Evolutionary conservation across 2,888 invertebrate species (phyloP).

Genomic region (Pristionchus mayeri): DNA sequence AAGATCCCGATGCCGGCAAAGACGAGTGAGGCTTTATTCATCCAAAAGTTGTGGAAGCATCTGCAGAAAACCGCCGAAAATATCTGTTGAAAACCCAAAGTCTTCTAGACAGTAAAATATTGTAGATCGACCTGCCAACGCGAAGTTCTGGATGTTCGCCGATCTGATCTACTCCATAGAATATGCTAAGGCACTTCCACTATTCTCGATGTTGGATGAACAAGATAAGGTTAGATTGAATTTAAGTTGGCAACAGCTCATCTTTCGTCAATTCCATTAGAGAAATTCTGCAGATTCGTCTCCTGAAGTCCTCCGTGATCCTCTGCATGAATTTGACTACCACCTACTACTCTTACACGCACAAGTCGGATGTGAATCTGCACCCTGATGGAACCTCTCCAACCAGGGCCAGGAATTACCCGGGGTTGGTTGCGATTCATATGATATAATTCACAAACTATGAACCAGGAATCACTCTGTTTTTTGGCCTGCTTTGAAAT

Average conservation of each 20-base stretch:
- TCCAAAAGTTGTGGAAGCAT: too few species aligned
- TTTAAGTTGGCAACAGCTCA: too few species aligned
- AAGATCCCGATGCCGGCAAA: neutral
- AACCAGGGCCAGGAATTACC: constrained; percentile 5
- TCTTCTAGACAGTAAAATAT: neutral
- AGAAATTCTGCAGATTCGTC: constrained; percentile 19
- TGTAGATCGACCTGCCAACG: constrained; percentile 1
- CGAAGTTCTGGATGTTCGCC: constrained; percentile 31
- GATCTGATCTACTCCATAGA: constrained; percentile 37
- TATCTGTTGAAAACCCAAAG: neutral
- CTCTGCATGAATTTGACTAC: constrained; percentile 45
- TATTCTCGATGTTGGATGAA: constrained; percentile 28
- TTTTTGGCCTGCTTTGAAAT: too few species aligned
- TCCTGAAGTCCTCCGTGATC: constrained; percentile 5
- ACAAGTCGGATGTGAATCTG: constrained; percentile 33
- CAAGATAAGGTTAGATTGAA: constrained; percentile 1
- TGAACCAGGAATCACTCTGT: too few species aligned
- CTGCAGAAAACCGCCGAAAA: neutral
- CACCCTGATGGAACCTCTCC: constrained; percentile 39
- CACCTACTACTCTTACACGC: constrained; percentile 25
- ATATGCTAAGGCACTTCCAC: constrained; percentile 43
- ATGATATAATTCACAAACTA: neutral
- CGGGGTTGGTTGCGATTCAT: neutral
- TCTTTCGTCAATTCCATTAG: too few species aligned
- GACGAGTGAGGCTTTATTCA: neutral